Base-by-base conservation (phyloP, 2,797 vertebrate genomes). In the Hemibagrus guttatus region DNA sequence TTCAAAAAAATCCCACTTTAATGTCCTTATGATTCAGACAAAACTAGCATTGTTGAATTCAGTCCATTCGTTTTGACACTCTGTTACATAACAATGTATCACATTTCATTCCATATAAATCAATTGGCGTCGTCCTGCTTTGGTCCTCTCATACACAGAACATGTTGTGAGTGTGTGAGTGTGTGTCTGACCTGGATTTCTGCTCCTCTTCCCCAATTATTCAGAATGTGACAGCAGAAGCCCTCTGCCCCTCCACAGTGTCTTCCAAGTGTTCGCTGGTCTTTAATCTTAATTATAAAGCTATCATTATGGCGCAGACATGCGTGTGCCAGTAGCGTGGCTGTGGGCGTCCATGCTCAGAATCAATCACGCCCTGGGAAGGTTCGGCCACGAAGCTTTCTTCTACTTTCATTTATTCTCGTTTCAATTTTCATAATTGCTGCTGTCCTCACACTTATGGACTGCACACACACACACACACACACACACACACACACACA, bases 211-310 rank as follows among this genome's bases (percentile, higher is more conserved):
- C 92, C 93, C 90, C 91, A 95, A 94, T 94, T 94, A 95, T 94
- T 95, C 93, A 92, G 91, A 90, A 92, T 92, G 93, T 94, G 93
- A 95, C 91, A 84, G 87, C 88, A 92, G 91, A 93, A 94, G 91
- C 91, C 93, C 91, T 93, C 91, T 91, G 94, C 94, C 92, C 93
- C 89, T 92, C 92, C 90, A 87, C 87, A 92, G 91, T 94, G 94
- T 95, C 94, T 94, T 93, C 93, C 94, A 92, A 92, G 88, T 89
- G 90, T 94, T 93, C 92, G 23, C 83, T 93, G 94, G 93, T 95
- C 93, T 95, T 96, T 96, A 94, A 95, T 96, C 95, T 96, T 96
- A 96, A 96, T 96, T 96, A 96, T 96, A 95, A 95, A 95, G 93
- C 95, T 94, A 95, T 96, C 95, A 96, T 96, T 96, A 95, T 92